Base-by-base conservation (phyloP, 2,888 invertebrate species). In the Thelaira solivaga region DNA sequence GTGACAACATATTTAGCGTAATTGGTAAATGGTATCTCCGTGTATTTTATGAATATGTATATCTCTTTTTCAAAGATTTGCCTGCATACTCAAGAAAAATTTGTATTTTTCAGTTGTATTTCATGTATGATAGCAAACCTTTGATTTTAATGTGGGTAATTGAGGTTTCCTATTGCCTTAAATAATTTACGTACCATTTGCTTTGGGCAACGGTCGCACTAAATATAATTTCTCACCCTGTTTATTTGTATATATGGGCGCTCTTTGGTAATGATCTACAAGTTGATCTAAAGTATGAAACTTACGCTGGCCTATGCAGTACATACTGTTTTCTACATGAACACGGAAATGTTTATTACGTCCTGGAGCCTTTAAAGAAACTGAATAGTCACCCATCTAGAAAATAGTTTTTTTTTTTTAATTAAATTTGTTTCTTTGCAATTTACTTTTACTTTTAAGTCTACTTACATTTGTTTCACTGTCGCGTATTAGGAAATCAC, bases 281-380 rank as follows among this genome's bases (percentile, higher is more conserved):
- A 99, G 92, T 89, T 97, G 97, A 88, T 99, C 98, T 86, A 99
- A 91, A 72, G 96, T 94, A 85, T 95, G 94, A 91, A 99, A 99
- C 90, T 96, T 96, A 88, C 99, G 95, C 91, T 98, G 98, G 45
- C 99, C 99, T 90, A 99, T 99, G 90, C 97, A 96, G 90, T 97
- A 97, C 83, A 96, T 92, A 80, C 94, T 93, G 83, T 95, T 95
- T 88, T 96, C 96, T 81, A 97, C 97, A 89, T 97, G 97, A 86
- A 99, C 98, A 87, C 98, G 94, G 91, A 99, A 99, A 90, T 99
- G 99, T 90, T 99, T 99, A 92, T 99, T 99, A 84, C 98, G 94
- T 22, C 96, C 96, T 47, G 97, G 96, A 55, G 99, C 99, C 91
- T 99, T 98, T 87, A 99, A 91, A 59, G 99, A 98, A 84, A 99